These are phyloP conservation scores for Atta texana DNA, from an alignment of 1,140 invertebrate species.

Conservation along the genomic window DNA sequence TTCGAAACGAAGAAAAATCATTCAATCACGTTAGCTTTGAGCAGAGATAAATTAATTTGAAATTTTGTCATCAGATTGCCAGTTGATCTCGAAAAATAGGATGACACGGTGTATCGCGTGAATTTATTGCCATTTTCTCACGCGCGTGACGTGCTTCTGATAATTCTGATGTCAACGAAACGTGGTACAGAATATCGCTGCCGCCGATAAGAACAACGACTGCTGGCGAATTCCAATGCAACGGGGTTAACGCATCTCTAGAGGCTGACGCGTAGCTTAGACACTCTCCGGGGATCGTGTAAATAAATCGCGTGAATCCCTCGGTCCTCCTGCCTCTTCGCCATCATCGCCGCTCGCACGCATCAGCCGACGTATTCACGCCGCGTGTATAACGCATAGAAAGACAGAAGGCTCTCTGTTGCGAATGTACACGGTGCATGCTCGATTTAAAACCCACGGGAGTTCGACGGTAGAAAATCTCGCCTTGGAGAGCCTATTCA, in stretches of 20 bases:
- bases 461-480: slow-evolving; percentile 59
- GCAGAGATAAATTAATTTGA: too few relatives aligned
- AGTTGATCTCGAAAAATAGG: background rate
- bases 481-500: slow-evolving; percentile 37
- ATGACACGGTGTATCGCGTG: background rate
- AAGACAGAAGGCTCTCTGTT: slow-evolving; percentile 80
- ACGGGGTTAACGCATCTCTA: slow-evolving; percentile 53
- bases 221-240: slow-evolving; percentile 42
- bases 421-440: slow-evolving; percentile 21
- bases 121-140: slow-evolving; percentile 3
- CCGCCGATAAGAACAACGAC: slow-evolving; percentile 26
- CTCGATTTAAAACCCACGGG: slow-evolving; percentile 39
- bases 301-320: slow-evolving; percentile 76
- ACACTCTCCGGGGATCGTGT: slow-evolving; percentile 70
- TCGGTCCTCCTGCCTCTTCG: slow-evolving; percentile 57
- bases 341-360: slow-evolving; percentile 38
- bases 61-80: background rate
- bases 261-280: slow-evolving; percentile 63
- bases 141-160: background rate
- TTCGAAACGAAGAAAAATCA: too few relatives aligned
- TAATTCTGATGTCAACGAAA: slow-evolving; percentile 9
- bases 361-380: slow-evolving; percentile 7
- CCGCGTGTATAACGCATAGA: slow-evolving; percentile 55
- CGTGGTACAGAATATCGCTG: background rate
- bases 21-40: too few relatives aligned